A percentile compares a stretch with the other conserved stretches of the same genome.
Conservation (phyloP, 1,140 invertebrate species). For the Stegodyphus mimosarum region DNA sequence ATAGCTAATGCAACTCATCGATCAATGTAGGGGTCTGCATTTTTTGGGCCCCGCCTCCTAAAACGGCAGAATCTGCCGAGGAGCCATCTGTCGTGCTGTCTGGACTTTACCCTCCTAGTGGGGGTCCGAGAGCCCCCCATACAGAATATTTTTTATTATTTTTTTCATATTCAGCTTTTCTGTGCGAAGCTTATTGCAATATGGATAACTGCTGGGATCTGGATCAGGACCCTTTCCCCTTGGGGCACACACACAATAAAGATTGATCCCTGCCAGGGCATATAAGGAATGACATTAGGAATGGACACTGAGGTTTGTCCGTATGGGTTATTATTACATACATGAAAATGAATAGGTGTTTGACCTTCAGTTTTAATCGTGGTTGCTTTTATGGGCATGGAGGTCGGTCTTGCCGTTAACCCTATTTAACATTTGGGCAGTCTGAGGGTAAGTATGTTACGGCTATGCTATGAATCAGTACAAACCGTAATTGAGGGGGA, state of each 20-base stretch:
- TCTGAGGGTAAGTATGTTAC: constrained; percentile 13
- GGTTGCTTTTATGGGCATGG: constrained; percentile 22
- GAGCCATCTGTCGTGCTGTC: constrained; percentile 56
- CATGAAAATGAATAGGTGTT: constrained; percentile 55
- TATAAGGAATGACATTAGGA: constrained; percentile 43
- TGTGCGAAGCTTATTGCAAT: constrained; percentile 33
- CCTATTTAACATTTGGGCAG: constrained; percentile 36
- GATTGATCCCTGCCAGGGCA: not conserved
- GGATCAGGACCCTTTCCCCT: not conserved
- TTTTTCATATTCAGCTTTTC: constrained; percentile 11
- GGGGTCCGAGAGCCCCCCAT: constrained; percentile 2
- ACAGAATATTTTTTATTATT: constrained; percentile 19
- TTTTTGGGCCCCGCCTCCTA: constrained; percentile 44
- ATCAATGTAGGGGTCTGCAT: constrained; percentile 50
- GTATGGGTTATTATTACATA: not conserved
- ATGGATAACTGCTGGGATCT: constrained; percentile 33
- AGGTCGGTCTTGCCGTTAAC: constrained; percentile 39
- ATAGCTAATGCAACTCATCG: constrained; percentile 55
- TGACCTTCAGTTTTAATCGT: constrained; percentile 44
- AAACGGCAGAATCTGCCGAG: constrained; percentile 43
- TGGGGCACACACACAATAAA: constrained; percentile 8
- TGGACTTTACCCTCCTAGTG: constrained; percentile 25
- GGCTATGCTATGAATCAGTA: constrained; percentile 42
- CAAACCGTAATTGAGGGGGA: no score
- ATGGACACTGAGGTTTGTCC: constrained; percentile 37